Evolutionary conservation across 2,888 invertebrate genomes (phyloP).

Genomic region (Drosophila parthenogenetica): DNA sequence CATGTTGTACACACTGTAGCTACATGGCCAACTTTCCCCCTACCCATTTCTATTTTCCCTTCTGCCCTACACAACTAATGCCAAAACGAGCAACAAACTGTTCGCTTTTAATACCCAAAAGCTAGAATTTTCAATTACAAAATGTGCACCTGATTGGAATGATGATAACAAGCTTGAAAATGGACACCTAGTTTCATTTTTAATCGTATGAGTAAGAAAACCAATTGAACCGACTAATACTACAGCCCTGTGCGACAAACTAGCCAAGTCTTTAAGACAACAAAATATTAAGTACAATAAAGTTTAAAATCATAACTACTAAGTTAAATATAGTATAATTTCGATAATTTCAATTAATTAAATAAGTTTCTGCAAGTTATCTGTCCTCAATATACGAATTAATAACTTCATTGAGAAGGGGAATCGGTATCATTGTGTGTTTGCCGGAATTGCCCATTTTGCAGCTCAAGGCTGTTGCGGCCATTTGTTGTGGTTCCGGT

Average conservation of each 20-base stretch:
- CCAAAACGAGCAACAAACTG: conserved; percentile 54
- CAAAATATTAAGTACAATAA: no score
- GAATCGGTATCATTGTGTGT: conserved; percentile 3
- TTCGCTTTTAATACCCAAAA: conserved; percentile 61
- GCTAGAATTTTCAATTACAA: conserved; percentile 72
- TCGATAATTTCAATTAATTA: no score
- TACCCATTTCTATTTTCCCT: not conserved
- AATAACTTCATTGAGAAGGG: conserved; percentile 12
- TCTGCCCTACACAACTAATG: conserved; percentile 47
- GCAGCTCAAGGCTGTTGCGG: conserved; percentile 29
- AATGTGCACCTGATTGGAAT: conserved; percentile 49
- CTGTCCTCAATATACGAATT: not conserved
- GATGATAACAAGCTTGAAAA: conserved; percentile 45
- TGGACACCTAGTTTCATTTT: conserved; percentile 52
- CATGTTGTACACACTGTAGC: conserved; percentile 53
- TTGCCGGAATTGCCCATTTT: conserved; percentile 28
- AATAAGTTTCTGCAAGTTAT: not conserved
- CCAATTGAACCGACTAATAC: conserved; percentile 4
- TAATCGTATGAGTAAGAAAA: conserved; percentile 37
- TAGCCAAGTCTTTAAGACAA: conserved; percentile 1
- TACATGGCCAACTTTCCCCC: conserved; percentile 16
- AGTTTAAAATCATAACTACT: not conserved
- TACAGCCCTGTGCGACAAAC: not conserved
- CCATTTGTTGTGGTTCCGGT: conserved; percentile 48
- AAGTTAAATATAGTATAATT: not conserved